Evolutionary conservation across 2,113 vertebrate species (phyloP), one percentile per base, ranked within the genome.

Genomic region (Casuarius casuarius): DNA sequence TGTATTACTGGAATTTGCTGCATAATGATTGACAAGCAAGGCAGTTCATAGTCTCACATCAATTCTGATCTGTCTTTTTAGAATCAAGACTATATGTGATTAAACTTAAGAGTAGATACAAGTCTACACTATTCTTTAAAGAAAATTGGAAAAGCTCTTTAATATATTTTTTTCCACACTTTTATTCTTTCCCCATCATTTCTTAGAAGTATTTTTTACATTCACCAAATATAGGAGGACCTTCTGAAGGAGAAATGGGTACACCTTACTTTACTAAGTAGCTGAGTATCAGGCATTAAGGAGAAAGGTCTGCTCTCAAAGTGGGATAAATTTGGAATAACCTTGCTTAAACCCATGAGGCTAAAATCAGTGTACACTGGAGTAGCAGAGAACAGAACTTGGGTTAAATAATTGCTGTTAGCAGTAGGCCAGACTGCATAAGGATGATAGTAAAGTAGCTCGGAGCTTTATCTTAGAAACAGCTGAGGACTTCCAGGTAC

Each of bases 1-100:
- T 90, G 49, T 66, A 89, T 92, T 94, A 82, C 89, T 89, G 66
- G 86, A 92, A 93, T 89, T 76, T 89, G 70, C 52, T 92, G 66
- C 59, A 87, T 75, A 93, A 61, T 87, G 70, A 79, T 89, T 88
- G 89, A 89, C 52, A 82, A 84, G 58, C 77, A 93, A 95, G 52
- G n/a, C 65, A 92, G 70, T 93, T 87, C 76, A 87, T 56, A 66
- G 35, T 46, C 86, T 48, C 84, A 93, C 67, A 91, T 91, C 25
- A 93, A 87, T 92, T 94, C 22, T 72, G 84, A 61, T 56, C 86
- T 70, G 33, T 84, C 92, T 52, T 81, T 86, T 94, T 92, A 93
- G 14, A 66, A 84, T 61, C 52, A 58, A 81, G 80, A 74, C 38
- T 89, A 44, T 17, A n/a, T 76, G 44, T 79, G 77, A 93, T 90